These are phyloP conservation scores for Vesta saturnalis DNA, from an alignment of 2,888 invertebrate species.

Conservation along the genomic window DNA sequence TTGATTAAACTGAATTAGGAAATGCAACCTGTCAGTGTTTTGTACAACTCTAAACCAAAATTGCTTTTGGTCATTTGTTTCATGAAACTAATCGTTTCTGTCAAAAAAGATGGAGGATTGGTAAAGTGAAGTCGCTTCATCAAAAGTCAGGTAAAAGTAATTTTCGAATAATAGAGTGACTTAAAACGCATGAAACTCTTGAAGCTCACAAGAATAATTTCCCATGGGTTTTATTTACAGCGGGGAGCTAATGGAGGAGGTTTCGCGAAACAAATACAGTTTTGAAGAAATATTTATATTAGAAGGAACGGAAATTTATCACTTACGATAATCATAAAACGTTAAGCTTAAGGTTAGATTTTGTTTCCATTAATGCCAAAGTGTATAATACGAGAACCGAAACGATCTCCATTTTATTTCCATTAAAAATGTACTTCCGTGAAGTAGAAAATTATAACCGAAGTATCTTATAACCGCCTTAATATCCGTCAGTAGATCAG, in stretches of 20 bases:
- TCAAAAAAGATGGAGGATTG: too few relatives aligned
- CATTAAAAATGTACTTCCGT: constrained; percentile 29
- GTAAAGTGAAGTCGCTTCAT: not conserved
- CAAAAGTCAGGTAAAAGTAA: constrained; percentile 17
- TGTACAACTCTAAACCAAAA: not conserved
- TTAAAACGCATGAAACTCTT: constrained; percentile 29
- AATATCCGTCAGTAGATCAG: constrained; percentile 19
- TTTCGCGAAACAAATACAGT: constrained; percentile 23
- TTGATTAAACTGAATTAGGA: not conserved
- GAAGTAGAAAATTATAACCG: constrained; percentile 24
- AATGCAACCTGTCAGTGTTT: not conserved
- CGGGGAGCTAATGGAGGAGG: constrained; percentile 19
- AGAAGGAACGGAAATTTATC: too few relatives aligned
- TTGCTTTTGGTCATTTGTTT: not conserved
- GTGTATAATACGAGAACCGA: too few relatives aligned
- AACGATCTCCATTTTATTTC: constrained; percentile 15
- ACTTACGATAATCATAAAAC: too few relatives aligned
- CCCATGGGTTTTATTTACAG: constrained; percentile 31
- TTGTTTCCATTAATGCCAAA: too few relatives aligned
- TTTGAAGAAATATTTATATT: too few relatives aligned
- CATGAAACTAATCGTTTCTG: too few relatives aligned
- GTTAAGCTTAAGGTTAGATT: too few relatives aligned
- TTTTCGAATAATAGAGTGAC: constrained; percentile 31
- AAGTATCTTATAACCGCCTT: constrained; percentile 24
- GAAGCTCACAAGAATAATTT: constrained; percentile 28